phyloP scores from a whole-genome alignment of 2,797 vertebrate genomes.

The Melanotaenia boesemani region DNA sequence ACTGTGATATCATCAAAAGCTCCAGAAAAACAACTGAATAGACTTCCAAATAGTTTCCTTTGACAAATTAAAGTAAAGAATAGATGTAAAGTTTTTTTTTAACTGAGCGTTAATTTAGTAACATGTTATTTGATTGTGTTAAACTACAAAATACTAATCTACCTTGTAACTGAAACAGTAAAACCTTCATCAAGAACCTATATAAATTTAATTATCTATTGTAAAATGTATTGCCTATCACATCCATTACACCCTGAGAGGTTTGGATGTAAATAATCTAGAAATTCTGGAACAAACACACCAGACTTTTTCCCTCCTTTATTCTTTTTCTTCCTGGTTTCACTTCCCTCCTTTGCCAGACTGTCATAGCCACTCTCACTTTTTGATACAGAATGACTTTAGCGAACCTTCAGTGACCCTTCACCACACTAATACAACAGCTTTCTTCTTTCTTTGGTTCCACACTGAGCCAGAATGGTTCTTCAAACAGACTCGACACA shows the following conservation, averaged over 20 bases:
- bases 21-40: no score
- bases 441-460: conserved; percentile 11
- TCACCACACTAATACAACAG: conserved; percentile 20
- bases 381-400: neutral
- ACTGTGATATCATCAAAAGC: no score
- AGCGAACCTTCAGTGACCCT: conserved; percentile 11
- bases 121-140: no score
- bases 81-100: no score
- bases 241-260: neutral
- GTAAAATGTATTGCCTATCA: neutral
- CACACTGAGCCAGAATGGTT: conserved; percentile 13
- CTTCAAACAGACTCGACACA: conserved; percentile 6
- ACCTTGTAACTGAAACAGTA: no score
- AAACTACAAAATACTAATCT: no score
- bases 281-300: neutral
- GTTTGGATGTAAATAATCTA: neutral
- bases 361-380: conserved; percentile 1
- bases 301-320: neutral
- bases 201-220: no score
- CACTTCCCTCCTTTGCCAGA: neutral
- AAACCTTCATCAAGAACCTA: no score
- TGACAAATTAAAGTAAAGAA: no score
- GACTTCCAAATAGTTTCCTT: no score
- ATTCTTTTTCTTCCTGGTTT: neutral
- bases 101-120: no score